phyloP scores from a whole-genome alignment of 2,113 vertebrate genomes.

The Bubo bubo region DNA sequence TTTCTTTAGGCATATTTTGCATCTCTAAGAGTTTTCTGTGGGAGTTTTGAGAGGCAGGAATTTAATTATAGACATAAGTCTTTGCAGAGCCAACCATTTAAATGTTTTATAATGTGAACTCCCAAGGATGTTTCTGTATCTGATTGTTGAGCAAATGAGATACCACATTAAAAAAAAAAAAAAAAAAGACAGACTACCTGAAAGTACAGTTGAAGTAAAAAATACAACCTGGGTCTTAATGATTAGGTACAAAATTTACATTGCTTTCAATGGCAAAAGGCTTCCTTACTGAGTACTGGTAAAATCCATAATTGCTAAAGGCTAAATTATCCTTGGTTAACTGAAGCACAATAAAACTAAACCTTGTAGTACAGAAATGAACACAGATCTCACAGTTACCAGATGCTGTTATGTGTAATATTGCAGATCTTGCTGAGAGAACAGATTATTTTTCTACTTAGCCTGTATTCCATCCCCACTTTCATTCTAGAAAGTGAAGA shows the following conservation, averaged over 20 bases:
- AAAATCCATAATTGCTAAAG: background rate
- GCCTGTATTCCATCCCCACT: background rate
- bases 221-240: background rate
- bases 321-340: background rate
- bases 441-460: background rate
- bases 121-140: background rate
- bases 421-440: background rate
- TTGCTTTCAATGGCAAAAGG: background rate
- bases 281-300: background rate
- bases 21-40: background rate
- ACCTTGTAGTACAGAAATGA: background rate
- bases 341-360: background rate
- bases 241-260: background rate
- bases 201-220: background rate
- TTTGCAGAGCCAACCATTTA: background rate
- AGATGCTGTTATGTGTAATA: background rate
- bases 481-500: background rate
- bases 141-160: background rate
- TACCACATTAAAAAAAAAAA: background rate
- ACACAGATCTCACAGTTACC: background rate
- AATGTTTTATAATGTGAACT: background rate
- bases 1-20: background rate
- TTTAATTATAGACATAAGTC: background rate
- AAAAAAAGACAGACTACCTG: background rate
- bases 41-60: background rate